A percentile compares a stretch with the other conserved stretches of the same genome.
Conservation (phyloP, 2,888 invertebrate genomes). For the Automeris io region DNA sequence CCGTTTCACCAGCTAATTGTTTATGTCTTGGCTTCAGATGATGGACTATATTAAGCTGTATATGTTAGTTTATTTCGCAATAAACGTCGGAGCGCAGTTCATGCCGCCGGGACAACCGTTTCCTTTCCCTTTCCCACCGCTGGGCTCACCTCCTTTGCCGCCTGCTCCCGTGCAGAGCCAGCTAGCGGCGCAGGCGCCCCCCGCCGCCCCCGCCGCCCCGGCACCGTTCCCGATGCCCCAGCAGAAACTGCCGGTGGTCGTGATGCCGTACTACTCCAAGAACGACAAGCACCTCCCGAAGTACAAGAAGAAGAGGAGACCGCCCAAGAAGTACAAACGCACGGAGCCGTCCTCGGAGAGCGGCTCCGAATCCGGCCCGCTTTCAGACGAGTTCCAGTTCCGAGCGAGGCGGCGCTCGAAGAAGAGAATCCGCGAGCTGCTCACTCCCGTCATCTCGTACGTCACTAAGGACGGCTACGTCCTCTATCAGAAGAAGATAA, state of each 20-base stretch:
- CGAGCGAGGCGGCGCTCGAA: conserved; percentile 9
- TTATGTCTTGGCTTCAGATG: too few relatives aligned
- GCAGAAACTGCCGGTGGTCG: conserved; percentile 45
- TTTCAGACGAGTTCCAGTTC: conserved; percentile 13
- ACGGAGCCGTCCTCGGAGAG: conserved; percentile 22
- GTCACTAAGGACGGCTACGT: conserved; percentile 59
- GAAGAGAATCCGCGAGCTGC: conserved; percentile 33
- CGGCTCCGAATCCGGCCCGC: conserved; percentile 6
- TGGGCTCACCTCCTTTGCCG: conserved; percentile 14
- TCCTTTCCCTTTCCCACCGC: conserved; percentile 13
- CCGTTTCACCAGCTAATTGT: too few relatives aligned
- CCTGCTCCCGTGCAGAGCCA: conserved; percentile 21
- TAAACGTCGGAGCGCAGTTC: conserved; percentile 11
- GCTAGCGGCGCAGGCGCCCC: too few relatives aligned
- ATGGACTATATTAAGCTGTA: background rate
- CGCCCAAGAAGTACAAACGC: conserved; percentile 15
- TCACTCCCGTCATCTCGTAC: conserved; percentile 63
- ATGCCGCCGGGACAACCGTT: conserved; percentile 12
- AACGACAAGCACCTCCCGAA: conserved; percentile 10
- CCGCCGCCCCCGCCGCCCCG: conserved; percentile 26
- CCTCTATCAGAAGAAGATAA: conserved; percentile 60
- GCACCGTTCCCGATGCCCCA: conserved; percentile 31
- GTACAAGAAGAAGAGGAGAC: conserved; percentile 16
- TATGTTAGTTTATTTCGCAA: background rate
- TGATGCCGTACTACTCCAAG: conserved; percentile 49